Percentiles rank a stretch among this genome's conserved stretches.
Conservation (phyloP, 2,113 vertebrate genomes). For the Zingel zingel region DNA sequence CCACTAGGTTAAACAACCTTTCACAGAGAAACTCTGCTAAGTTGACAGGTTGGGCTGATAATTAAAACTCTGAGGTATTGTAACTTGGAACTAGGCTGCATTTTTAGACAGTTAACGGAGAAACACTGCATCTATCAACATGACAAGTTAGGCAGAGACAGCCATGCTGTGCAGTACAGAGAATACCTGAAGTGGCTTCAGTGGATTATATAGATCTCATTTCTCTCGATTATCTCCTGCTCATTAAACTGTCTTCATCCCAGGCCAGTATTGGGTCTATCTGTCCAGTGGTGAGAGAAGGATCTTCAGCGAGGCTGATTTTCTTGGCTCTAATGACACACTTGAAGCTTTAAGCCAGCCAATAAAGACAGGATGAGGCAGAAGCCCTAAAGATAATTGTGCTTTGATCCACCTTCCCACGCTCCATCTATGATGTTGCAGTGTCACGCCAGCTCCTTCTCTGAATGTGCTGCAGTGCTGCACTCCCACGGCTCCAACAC, state of each 20-base stretch:
- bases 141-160: constrained; percentile 42
- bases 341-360: constrained; percentile 43
- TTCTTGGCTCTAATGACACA: constrained; percentile 53
- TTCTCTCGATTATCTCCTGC: constrained; percentile 58
- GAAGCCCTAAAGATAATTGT: constrained; percentile 44
- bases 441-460: constrained; percentile 16
- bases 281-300: constrained; percentile 30
- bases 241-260: constrained; percentile 59
- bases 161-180: constrained; percentile 7
- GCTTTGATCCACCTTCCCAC: constrained; percentile 57
- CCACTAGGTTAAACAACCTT: constrained; percentile 57
- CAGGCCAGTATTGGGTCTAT: constrained; percentile 2
- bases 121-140: constrained; percentile 62
- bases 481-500: not conserved
- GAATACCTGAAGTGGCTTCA: constrained; percentile 28
- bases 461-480: too few species aligned
- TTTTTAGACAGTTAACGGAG: constrained; percentile 20
- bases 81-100: constrained; percentile 62
- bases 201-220: constrained; percentile 54
- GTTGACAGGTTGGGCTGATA: constrained; percentile 62
- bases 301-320: constrained; percentile 43
- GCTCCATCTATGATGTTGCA: constrained; percentile 11
- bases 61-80: constrained; percentile 70
- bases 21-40: constrained; percentile 54
- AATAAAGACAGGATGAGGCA: constrained; percentile 50